Conservation (phyloP, 1,140 invertebrate genomes). For the Drosophila repleta region DNA sequence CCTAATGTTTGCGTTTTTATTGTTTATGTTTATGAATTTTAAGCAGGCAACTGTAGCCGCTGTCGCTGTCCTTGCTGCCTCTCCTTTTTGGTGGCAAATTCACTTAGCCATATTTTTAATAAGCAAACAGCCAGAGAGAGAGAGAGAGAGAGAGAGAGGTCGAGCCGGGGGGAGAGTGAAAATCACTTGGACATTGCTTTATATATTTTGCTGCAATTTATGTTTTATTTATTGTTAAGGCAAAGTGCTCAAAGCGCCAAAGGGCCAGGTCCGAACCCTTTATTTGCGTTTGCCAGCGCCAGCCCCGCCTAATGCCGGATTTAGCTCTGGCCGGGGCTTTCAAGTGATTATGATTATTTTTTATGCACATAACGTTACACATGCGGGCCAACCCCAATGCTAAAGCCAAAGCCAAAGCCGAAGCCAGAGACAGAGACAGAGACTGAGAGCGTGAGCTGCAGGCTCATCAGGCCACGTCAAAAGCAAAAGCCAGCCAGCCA, state of each 20-base stretch:
- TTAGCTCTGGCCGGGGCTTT: conserved; percentile 57
- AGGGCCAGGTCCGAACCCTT: conserved; percentile 46
- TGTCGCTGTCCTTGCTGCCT: conserved; percentile 7
- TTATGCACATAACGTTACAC: conserved; percentile 76
- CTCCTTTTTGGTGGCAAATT: conserved; percentile 37
- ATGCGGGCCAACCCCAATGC: conserved; percentile 45
- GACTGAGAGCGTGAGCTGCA: conserved; percentile 16
- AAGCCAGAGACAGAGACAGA: conserved; percentile 9
- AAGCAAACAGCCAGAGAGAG: conserved; percentile 32
- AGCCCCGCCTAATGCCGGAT: conserved; percentile 4
- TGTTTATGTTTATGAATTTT: conserved; percentile 37
- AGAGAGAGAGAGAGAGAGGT: too few species aligned
- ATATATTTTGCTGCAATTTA: conserved; percentile 57
- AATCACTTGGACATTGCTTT: conserved; percentile 38
- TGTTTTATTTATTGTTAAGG: conserved; percentile 55
- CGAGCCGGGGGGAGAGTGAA: conserved; percentile 24
- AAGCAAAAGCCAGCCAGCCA: conserved; percentile 54
- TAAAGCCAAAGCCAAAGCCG: conserved; percentile 13
- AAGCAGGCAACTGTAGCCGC: conserved; percentile 11
- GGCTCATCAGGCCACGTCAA: conserved; percentile 64
- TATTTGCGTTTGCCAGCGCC: conserved; percentile 18
- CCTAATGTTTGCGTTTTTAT: conserved; percentile 29
- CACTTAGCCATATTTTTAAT: conserved; percentile 67
- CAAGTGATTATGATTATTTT: conserved; percentile 82
- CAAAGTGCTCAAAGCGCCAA: conserved; percentile 65